Conservation (phyloP, 2,797 vertebrate genomes). For the Aeoliscus strigatus region DNA sequence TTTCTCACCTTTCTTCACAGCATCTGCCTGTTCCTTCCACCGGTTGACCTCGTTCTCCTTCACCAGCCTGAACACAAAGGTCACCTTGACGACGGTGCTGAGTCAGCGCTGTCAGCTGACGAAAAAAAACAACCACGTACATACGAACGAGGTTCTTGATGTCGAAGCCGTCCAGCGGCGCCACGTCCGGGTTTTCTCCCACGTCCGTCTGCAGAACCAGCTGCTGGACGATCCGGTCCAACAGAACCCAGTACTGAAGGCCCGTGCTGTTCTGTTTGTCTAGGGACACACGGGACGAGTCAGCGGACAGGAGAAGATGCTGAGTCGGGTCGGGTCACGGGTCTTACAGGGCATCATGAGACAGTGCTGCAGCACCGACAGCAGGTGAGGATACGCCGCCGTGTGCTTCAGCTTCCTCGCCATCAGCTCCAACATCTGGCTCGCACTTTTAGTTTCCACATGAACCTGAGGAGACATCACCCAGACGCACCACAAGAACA, state of each 20-base stretch:
- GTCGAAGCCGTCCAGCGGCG: constrained; percentile 95
- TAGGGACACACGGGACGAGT: constrained; percentile 41
- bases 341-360: constrained; percentile 99
- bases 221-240: constrained; percentile 97
- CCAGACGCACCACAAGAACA: no score
- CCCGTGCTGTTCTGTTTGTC: constrained; percentile 97
- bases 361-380: constrained; percentile 98
- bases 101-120: no score
- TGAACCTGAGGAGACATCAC: no score
- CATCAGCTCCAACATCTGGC: constrained; percentile 95
- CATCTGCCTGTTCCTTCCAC: constrained; percentile 99
- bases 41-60: constrained; percentile 99
- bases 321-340: background rate
- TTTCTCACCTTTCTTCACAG: constrained; percentile 93
- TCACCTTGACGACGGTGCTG: no score
- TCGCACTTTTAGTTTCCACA: constrained; percentile 96
- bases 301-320: no score
- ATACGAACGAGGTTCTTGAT: constrained; percentile 96
- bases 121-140: no score
- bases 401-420: constrained; percentile 96
- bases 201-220: constrained; percentile 98
- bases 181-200: no score
- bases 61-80: constrained; percentile 97
- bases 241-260: constrained; percentile 97
- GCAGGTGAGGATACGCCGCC: constrained; percentile 96